A percentile compares a stretch with the other conserved stretches of the same genome.
phyloP scores from a whole-genome alignment of 2,113 vertebrate genomes.

The Hydrolagus affinis region DNA sequence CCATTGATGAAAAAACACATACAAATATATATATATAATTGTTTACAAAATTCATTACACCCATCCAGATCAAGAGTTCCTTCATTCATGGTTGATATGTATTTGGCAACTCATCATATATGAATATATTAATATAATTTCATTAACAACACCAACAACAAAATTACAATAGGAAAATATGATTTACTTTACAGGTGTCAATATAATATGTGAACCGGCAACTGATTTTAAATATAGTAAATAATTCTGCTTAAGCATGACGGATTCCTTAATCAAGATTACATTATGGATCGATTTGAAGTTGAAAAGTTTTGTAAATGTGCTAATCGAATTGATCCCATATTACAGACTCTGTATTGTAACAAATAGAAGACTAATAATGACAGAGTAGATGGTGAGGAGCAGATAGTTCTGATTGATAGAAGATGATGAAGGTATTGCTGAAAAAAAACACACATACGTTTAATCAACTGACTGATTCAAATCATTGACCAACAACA shows the following conservation, averaged over 20 bases:
- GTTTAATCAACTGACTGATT: background rate
- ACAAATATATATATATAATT: background rate
- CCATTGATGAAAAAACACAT: background rate
- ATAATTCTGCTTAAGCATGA: background rate
- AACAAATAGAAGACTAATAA: background rate
- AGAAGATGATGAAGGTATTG: background rate
- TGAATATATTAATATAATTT: background rate
- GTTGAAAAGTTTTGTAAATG: background rate
- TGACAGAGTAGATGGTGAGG: background rate
- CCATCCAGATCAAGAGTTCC: background rate
- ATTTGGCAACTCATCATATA: background rate
- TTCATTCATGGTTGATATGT: background rate
- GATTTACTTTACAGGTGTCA: background rate
- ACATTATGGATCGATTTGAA: background rate
- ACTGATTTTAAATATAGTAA: background rate
- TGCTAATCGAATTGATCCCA: background rate
- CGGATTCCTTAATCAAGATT: background rate
- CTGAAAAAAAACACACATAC: background rate
- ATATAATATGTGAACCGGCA: background rate
- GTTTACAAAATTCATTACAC: background rate
- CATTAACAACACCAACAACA: background rate
- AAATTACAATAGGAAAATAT: background rate
- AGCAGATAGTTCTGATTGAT: slow-evolving; percentile 1
- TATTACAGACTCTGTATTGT: background rate
- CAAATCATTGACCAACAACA: too few species aligned